Conservation (phyloP, 2,888 invertebrate genomes). For the Nasonia oneida region DNA sequence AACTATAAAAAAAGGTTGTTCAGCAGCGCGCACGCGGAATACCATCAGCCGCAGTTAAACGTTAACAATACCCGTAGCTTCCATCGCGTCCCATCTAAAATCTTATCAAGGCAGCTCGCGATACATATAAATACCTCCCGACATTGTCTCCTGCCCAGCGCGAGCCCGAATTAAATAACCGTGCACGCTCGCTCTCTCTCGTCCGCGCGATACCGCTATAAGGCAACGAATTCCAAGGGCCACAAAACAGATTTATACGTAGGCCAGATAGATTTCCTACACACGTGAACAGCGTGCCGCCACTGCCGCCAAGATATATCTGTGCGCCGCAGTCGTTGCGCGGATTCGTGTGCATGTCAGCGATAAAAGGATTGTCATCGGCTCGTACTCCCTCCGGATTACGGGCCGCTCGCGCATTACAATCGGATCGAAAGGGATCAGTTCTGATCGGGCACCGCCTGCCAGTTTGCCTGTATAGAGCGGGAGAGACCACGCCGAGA, state of each 20-base stretch:
- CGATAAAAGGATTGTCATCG: slow-evolving; percentile 61
- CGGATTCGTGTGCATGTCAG: slow-evolving; percentile 59
- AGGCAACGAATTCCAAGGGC: slow-evolving; percentile 56
- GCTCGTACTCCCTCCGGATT: slow-evolving; percentile 27
- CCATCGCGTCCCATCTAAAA: slow-evolving; percentile 11
- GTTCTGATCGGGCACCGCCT: slow-evolving; percentile 51
- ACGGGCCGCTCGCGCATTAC: slow-evolving; percentile 20
- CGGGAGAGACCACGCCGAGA: neutral
- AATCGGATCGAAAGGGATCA: slow-evolving; percentile 62
- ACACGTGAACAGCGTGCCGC: slow-evolving; percentile 56
- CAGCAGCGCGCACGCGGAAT: neutral
- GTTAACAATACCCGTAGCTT: slow-evolving; percentile 19
- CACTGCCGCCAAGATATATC: slow-evolving; percentile 46
- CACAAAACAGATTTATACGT: slow-evolving; percentile 60
- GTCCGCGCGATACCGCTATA: slow-evolving; percentile 44
- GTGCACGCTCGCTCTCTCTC: neutral
- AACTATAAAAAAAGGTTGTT: neutral
- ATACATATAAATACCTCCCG: slow-evolving; percentile 8
- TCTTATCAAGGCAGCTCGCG: slow-evolving; percentile 37
- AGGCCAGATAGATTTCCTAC: slow-evolving; percentile 59
- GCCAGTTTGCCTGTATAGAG: neutral
- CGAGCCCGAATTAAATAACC: slow-evolving; percentile 50
- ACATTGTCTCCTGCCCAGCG: slow-evolving; percentile 19
- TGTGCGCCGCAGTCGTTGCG: neutral
- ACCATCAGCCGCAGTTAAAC: neutral